phyloP scores from a whole-genome alignment of 2,888 invertebrate genomes.

The Halictus quadricinctus region DNA sequence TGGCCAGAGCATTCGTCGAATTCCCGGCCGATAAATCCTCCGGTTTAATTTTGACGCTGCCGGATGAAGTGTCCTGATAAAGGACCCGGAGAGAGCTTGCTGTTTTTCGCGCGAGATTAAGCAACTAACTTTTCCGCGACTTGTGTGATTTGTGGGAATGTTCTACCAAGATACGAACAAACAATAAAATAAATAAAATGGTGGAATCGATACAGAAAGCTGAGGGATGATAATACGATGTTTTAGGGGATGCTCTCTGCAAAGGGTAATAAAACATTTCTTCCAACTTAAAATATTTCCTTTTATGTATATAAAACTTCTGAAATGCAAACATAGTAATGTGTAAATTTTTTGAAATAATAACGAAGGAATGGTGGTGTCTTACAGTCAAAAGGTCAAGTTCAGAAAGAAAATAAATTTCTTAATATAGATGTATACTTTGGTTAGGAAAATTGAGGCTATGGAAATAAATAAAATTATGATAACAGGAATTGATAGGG shows the following conservation, averaged over 20 bases:
- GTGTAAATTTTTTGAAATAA: too few relatives aligned
- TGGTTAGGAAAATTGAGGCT: too few relatives aligned
- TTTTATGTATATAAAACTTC: too few relatives aligned
- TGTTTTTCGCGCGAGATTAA: neutral
- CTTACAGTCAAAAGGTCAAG: too few relatives aligned
- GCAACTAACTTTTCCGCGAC: neutral
- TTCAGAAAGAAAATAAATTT: too few relatives aligned
- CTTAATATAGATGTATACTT: too few relatives aligned
- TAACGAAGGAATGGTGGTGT: too few relatives aligned
- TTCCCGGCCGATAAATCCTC: conserved; percentile 6
- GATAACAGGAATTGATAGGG: too few relatives aligned
- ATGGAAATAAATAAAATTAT: neutral
- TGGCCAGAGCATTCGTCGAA: neutral
- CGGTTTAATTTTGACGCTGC: neutral
- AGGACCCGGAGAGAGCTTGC: neutral
- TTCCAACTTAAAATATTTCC: too few relatives aligned
- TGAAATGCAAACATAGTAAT: too few relatives aligned
- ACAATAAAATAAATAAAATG: neutral
- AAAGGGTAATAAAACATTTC: neutral
- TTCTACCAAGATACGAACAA: neutral
- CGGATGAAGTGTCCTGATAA: neutral
- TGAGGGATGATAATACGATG: neutral
- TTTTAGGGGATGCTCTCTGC: neutral
- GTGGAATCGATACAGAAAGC: neutral
- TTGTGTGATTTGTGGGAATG: neutral